Percentiles rank a stretch among this genome's conserved stretches.
Conservation (phyloP, 2,888 invertebrate genomes). For the Apotomis turbidana region DNA sequence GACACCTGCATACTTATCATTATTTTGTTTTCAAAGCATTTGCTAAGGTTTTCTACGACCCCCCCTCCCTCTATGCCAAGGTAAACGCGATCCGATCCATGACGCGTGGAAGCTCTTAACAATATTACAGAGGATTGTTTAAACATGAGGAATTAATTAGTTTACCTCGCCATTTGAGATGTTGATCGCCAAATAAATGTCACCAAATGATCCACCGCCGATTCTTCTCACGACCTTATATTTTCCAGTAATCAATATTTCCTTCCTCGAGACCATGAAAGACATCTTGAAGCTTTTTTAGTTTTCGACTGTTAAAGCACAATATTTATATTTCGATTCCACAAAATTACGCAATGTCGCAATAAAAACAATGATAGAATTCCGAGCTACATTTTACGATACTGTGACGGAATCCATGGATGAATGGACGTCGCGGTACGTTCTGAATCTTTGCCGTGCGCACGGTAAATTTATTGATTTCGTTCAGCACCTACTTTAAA, state of each 20-base stretch:
- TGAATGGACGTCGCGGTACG: slow-evolving; percentile 45
- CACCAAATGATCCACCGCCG: slow-evolving; percentile 99
- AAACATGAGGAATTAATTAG: slow-evolving; percentile 37
- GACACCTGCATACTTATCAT: slow-evolving; percentile 26
- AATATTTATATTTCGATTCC: slow-evolving; percentile 55
- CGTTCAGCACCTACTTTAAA: background rate
- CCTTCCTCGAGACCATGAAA: slow-evolving; percentile 71
- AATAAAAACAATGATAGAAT: slow-evolving; percentile 65
- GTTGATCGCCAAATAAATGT: slow-evolving; percentile 99
- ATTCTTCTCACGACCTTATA: slow-evolving; percentile 98
- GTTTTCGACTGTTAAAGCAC: slow-evolving; percentile 51
- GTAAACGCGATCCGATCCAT: slow-evolving; percentile 34
- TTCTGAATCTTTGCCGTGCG: slow-evolving; percentile 41
- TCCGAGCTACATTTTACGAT: slow-evolving; percentile 68
- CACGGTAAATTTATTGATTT: slow-evolving; percentile 24
- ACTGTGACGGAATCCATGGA: slow-evolving; percentile 47
- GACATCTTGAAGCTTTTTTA: slow-evolving; percentile 57
- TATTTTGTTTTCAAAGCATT: slow-evolving; percentile 34
- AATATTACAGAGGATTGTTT: background rate
- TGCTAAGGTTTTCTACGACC: slow-evolving; percentile 20
- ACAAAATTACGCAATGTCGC: slow-evolving; percentile 63
- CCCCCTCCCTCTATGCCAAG: slow-evolving; percentile 30
- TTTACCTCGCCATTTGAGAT: slow-evolving; percentile 95
- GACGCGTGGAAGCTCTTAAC: slow-evolving; percentile 36
- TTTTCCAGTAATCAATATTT: slow-evolving; percentile 95